Percentiles rank a stretch among this genome's conserved stretches.
These are phyloP conservation scores for Machimus rusticus DNA, from an alignment of 2,888 invertebrate genomes.

Conservation along the genomic window DNA sequence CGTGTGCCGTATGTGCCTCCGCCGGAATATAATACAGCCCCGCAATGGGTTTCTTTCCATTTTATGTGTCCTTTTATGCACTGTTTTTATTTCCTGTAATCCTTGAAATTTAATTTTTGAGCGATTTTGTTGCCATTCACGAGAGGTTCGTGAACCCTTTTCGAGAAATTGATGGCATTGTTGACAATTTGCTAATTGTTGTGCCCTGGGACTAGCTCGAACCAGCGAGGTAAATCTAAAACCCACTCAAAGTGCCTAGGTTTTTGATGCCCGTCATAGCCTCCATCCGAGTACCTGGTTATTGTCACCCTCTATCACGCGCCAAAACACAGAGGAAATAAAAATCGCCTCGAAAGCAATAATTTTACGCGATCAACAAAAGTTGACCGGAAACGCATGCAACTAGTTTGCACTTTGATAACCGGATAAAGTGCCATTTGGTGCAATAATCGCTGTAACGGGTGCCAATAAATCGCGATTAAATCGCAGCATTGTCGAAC, in stretches of 20 bases:
- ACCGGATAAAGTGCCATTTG: not conserved
- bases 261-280: not conserved
- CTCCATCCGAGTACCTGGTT: not conserved
- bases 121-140: not conserved
- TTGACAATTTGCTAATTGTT: not conserved
- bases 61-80: constrained; percentile 22
- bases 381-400: not conserved
- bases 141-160: not conserved
- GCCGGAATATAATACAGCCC: not conserved
- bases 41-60: constrained; percentile 16
- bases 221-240: not conserved
- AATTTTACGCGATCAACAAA: not conserved
- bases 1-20: not conserved
- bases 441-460: not conserved
- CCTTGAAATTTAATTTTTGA: constrained; percentile 32
- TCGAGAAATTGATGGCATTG: not conserved
- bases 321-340: not conserved
- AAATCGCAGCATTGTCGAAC: not conserved
- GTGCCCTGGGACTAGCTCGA: not conserved
- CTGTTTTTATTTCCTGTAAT: constrained; percentile 23
- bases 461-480: not conserved
- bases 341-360: not conserved
- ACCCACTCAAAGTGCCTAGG: not conserved
- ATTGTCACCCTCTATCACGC: not conserved
- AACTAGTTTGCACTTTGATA: not conserved